Evolutionary conservation across 2,113 vertebrate genomes (phyloP).

Genomic region (Narcine bancroftii): DNA sequence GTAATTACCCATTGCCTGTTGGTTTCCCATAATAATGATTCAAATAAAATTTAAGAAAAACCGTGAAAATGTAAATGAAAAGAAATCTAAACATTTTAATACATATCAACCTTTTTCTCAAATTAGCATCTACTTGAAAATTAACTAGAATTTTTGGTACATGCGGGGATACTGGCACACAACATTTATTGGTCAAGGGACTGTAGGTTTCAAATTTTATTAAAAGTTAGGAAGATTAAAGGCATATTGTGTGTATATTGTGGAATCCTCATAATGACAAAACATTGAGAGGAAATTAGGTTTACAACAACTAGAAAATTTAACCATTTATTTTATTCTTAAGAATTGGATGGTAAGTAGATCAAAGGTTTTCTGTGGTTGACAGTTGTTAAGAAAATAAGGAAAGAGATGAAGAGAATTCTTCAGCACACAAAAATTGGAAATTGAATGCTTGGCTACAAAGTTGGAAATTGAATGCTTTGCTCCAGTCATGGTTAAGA

Average conservation of each 20-base stretch:
- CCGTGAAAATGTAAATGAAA: not conserved
- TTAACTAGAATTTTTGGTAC: not conserved
- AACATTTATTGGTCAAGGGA: no score
- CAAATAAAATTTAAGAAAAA: not conserved
- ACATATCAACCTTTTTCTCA: not conserved
- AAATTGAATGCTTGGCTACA: not conserved
- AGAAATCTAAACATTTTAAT: not conserved
- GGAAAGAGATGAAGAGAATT: not conserved
- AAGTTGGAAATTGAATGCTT: slow-evolving; percentile 10
- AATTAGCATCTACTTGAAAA: not conserved
- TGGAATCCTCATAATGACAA: not conserved
- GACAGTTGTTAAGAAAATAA: not conserved
- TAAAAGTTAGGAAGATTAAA: not conserved
- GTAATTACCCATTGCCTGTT: not conserved
- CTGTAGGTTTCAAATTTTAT: no score
- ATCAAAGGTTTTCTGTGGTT: not conserved
- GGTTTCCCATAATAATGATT: no score
- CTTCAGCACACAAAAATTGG: not conserved
- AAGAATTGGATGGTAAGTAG: no score
- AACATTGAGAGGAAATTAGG: no score
- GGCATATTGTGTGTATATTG: not conserved
- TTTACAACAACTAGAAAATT: no score
- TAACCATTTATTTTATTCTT: no score
- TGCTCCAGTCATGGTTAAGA: not conserved
- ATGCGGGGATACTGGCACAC: no score